Evolutionary conservation across 2,113 vertebrate genomes (phyloP), one percentile per base, ranked within the genome.

Genomic region (Cryptotis parvus): DNA sequence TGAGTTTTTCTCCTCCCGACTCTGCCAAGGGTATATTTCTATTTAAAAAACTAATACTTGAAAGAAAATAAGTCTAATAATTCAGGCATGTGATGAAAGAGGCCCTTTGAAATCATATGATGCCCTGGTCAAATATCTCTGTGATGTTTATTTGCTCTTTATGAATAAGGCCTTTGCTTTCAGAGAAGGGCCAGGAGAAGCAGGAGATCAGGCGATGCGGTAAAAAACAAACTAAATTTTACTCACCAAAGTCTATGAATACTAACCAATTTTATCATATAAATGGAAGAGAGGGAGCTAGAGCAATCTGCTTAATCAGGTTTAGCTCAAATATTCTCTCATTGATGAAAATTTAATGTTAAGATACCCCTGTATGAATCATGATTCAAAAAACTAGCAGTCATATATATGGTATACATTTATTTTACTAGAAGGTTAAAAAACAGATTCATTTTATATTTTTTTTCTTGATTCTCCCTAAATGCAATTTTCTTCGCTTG

Each of bases 141-240:
- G 45, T 58, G 58, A 55, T 72, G 61, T 91, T 79, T 69, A 27
- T 63, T 88, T 84, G 68, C 22, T 84, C 87, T 90, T 87, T 75
- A 91, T 82, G 52, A 83, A 92, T 80, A 92, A 89, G 84, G 82
- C 16, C 70, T 69, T 37, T 86, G 82, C 82, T 93, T 87, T 79
- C 39, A 91, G 72, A 33, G 35, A 92, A 65, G 33, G 9, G 14
- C 45, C 11, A 73, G 31, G 45, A 75, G 29, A 79, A 75, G 39
- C 65, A 63, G 81, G 45, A 15, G 9, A 87, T 89, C 65, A 84
- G 81, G 29, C 76, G 78, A 92, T 89, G 45, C 49, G 45, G 68
- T 85, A 82, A 86, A 91, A 94, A 94, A 88, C 27, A 88, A 92
- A 74, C 68, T 83, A 92, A 91, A 88, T 61, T 73, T 92, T 82